phyloP scores from a whole-genome alignment of 2,888 invertebrate genomes.

The Napeogenes inachia region DNA sequence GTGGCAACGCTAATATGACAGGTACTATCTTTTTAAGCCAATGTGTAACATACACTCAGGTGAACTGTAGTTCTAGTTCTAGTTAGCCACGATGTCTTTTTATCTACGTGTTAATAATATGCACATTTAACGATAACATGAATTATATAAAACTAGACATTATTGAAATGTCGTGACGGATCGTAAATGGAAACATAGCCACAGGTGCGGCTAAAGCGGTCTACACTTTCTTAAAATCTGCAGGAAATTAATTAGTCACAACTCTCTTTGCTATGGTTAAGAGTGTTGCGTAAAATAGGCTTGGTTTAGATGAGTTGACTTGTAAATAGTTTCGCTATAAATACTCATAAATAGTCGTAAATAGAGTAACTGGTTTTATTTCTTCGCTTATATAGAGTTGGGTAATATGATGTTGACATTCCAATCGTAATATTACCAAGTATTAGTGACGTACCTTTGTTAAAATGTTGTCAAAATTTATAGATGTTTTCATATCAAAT shows the following conservation, averaged over 20 bases:
- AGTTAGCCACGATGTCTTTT: too few species aligned
- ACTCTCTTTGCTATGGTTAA: conserved; percentile 31
- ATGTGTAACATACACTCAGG: too few species aligned
- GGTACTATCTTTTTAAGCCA: too few species aligned
- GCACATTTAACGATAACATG: background rate
- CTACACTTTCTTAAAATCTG: conserved; percentile 42
- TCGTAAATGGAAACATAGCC: conserved; percentile 10
- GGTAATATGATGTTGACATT: conserved; percentile 7
- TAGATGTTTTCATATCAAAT: background rate
- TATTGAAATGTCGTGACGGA: background rate
- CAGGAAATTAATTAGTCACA: conserved; percentile 41
- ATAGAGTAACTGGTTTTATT: conserved; percentile 16
- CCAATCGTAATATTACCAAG: background rate
- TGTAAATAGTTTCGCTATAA: conserved; percentile 13
- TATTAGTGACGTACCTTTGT: background rate
- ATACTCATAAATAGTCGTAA: conserved; percentile 12
- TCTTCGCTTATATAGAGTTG: background rate
- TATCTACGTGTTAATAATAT: background rate
- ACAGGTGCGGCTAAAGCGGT: conserved; percentile 29
- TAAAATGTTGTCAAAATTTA: too few species aligned
- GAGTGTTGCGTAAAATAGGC: conserved; percentile 30
- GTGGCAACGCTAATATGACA: too few species aligned
- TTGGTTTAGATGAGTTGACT: conserved; percentile 28
- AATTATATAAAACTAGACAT: background rate
- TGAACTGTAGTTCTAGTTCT: too few species aligned